A percentile compares a stretch with the other conserved stretches of the same genome.
phyloP scores from a whole-genome alignment of 2,113 vertebrate species.

The Struthio camelus region DNA sequence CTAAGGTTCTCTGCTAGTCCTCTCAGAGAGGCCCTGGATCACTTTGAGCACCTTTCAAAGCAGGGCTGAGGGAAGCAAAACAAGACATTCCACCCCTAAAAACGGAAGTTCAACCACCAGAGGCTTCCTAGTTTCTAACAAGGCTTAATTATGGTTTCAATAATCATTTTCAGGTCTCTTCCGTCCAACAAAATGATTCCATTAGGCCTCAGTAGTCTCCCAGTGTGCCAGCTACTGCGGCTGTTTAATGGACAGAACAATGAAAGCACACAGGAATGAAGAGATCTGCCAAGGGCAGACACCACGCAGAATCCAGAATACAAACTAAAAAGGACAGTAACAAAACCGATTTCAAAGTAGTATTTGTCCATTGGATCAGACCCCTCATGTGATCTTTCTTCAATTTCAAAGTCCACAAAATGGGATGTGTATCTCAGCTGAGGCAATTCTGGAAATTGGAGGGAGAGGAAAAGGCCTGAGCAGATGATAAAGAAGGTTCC shows the following conservation, averaged over 20 bases:
- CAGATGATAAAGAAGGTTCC: background rate
- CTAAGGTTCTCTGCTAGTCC: background rate
- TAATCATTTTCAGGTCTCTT: background rate
- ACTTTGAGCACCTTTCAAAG: background rate
- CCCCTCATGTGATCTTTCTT: background rate
- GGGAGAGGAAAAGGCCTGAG: background rate
- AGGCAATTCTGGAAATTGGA: background rate
- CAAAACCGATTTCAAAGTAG: background rate
- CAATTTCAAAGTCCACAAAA: background rate
- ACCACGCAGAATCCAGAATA: slow-evolving; percentile 23
- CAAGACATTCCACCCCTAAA: background rate
- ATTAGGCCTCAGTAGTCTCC: background rate
- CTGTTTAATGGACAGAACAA: background rate
- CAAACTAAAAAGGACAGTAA: slow-evolving; percentile 45
- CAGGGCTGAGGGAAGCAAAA: background rate
- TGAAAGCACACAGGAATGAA: slow-evolving; percentile 30
- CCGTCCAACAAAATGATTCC: background rate
- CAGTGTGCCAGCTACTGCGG: slow-evolving; percentile 12
- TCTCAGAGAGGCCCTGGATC: background rate
- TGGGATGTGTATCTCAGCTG: background rate
- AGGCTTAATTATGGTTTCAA: background rate
- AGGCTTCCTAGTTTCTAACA: background rate
- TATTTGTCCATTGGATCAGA: background rate
- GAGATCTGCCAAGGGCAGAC: slow-evolving; percentile 43
- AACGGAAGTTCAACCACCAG: background rate